A percentile compares a stretch with the other conserved stretches of the same genome.
Evolutionary conservation across 92 coral and sea anemone species (phyloP).

Genomic region (Phenganax marumi): DNA sequence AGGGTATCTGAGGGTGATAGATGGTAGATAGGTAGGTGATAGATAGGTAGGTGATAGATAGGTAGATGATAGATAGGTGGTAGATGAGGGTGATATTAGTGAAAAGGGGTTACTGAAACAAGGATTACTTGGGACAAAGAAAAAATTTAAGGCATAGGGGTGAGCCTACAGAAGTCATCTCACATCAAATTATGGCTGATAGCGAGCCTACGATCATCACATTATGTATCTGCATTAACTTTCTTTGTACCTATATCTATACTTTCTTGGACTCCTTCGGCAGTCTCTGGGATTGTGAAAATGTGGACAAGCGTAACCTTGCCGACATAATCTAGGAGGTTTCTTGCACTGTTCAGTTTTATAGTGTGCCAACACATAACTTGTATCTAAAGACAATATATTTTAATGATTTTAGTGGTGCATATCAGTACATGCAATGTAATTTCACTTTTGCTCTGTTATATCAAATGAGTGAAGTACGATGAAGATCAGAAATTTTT

Average conservation of each 20-base stretch:
- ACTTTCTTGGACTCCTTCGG: constrained; percentile 94
- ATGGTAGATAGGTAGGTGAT: no score
- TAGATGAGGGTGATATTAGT: no score
- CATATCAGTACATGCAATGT: no score
- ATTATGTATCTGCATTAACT: neutral
- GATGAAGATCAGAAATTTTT: no score
- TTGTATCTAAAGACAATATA: constrained; percentile 65
- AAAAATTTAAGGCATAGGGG: neutral
- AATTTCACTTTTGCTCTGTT: no score
- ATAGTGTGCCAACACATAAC: constrained; percentile 92
- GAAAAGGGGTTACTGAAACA: no score
- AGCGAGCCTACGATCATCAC: neutral
- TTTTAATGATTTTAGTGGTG: no score
- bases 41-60: no score
- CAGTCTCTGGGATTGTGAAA: constrained; percentile 97
- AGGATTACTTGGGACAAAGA: no score
- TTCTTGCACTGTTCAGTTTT: constrained; percentile 98
- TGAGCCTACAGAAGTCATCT: neutral
- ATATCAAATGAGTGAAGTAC: no score
- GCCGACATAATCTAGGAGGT: constrained; percentile 96
- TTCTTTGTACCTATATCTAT: constrained; percentile 80
- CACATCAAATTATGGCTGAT: neutral
- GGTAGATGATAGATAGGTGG: no score
- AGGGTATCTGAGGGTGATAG: no score
- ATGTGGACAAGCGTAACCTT: constrained; percentile 99